Percentiles rank a stretch among this genome's conserved stretches.
Evolutionary conservation across 2,797 vertebrate species (phyloP).

Genomic region (Podargus strigoides): DNA sequence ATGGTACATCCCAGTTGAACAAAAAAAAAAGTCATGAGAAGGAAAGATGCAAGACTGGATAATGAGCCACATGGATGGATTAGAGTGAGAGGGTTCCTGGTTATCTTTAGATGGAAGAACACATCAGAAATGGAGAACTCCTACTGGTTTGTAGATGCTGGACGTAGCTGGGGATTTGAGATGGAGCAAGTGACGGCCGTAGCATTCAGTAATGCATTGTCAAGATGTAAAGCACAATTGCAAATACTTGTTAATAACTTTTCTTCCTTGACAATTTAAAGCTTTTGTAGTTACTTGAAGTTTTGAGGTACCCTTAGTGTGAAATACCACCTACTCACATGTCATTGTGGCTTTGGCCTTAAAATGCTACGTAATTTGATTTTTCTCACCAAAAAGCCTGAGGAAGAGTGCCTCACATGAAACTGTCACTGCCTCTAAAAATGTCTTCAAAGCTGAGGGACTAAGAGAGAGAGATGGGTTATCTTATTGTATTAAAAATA

Average conservation of each 20-base stretch:
- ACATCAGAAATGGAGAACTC: background rate
- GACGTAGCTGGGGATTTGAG: background rate
- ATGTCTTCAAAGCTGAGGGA: background rate
- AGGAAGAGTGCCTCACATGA: background rate
- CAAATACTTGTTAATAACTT: too few species aligned
- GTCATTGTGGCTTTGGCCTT: background rate
- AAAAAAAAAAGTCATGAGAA: background rate
- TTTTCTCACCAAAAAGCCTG: background rate
- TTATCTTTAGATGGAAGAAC: background rate
- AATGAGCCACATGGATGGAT: background rate
- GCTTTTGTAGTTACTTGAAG: background rate
- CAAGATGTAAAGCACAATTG: background rate
- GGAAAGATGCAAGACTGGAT: background rate
- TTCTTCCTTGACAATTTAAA: background rate
- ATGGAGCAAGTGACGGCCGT: rapidly evolving
- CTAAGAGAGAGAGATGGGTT: background rate
- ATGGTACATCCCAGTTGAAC: background rate
- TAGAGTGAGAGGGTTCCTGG: background rate
- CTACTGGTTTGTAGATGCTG: rapidly evolving
- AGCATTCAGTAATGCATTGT: rapidly evolving
- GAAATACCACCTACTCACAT: rapidly evolving
- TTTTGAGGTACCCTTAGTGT: too few species aligned
- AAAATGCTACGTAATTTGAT: background rate
- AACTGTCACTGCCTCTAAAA: background rate
- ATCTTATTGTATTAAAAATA: rapidly evolving